Base-by-base conservation (phyloP, 2,888 invertebrate genomes). In the Tinea pellionella region DNA sequence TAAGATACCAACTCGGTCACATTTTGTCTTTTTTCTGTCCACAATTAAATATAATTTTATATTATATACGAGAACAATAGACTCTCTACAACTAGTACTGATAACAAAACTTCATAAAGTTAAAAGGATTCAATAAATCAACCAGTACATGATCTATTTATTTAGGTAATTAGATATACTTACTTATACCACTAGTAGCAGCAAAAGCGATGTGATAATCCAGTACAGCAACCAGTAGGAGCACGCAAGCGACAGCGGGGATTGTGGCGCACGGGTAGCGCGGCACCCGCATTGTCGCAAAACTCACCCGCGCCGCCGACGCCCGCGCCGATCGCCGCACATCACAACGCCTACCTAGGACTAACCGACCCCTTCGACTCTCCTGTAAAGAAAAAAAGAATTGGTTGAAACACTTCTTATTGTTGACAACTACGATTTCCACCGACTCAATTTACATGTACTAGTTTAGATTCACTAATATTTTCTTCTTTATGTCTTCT, bases 281-380 rank as follows among this genome's bases (percentile, higher is more conserved):
- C 73, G 72, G 74, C 76, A 74, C 74, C 76, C 77, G 82, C 86
- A 86, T 86, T 79, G 73, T 86, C 80, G 82, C 76, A 70, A 69
- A 78, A 82, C 82, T 75, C 75, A 77, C 79, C 81, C 78, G 78
- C 83, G 84, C 85, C 80, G 75, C 75, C 80, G 78, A 80, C 78
- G 75, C 73, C 80, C 75, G 77, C 79, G 70, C 73, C 80, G 75
- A 78, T 74, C 71, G 73, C 74, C 78, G 73, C 71, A 82, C 86
- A 85, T 85, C 81, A 79, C 86, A 81, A 78, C 75, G 80, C 70
- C 72, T 77, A 30, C 74, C 78, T 73, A 71, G 80, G 85, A 85
- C 85, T 82, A 79, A 85, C 81, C 78, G 74, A 80, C 71, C 71
- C 78, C 82, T 77, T 78, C 80, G 75, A 79, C 73, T 77, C 77